Evolutionary conservation across 2,113 vertebrate genomes (phyloP).

Genomic region (Corythaixoides concolor): DNA sequence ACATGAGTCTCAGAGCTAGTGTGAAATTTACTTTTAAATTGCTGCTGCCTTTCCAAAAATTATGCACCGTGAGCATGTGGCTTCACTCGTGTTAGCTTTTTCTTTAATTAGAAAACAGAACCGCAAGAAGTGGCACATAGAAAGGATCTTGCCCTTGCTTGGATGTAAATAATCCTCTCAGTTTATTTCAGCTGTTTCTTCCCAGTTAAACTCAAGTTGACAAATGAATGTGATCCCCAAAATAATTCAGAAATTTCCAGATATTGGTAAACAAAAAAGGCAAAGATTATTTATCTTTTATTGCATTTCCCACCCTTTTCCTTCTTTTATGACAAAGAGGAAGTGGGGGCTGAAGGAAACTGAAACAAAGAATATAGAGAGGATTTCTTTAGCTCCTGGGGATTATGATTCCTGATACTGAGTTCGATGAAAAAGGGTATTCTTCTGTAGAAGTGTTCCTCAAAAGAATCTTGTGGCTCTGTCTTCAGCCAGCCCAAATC

Average conservation of each 20-base stretch:
- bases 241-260: background rate
- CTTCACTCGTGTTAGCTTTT: conserved; percentile 62
- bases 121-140: conserved; percentile 42
- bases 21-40: conserved; percentile 77
- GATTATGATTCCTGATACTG: background rate
- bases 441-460: background rate
- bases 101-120: conserved; percentile 75
- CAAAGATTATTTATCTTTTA: background rate
- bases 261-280: background rate
- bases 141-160: conserved; percentile 41
- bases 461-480: background rate
- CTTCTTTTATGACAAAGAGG: background rate
- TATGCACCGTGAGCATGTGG: conserved; percentile 75
- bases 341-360: background rate
- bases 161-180: conserved; percentile 55
- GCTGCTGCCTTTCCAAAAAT: conserved; percentile 73
- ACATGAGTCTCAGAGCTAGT: conserved; percentile 73
- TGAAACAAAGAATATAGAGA: background rate
- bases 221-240: background rate
- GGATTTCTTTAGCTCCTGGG: background rate
- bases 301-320: background rate
- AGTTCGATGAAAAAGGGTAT: background rate
- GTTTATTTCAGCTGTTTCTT: conserved; percentile 50
- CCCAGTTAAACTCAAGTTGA: background rate
- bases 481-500: background rate